phyloP scores from a whole-genome alignment of 2,888 invertebrate species.

The Ichneumoninae sp. region DNA sequence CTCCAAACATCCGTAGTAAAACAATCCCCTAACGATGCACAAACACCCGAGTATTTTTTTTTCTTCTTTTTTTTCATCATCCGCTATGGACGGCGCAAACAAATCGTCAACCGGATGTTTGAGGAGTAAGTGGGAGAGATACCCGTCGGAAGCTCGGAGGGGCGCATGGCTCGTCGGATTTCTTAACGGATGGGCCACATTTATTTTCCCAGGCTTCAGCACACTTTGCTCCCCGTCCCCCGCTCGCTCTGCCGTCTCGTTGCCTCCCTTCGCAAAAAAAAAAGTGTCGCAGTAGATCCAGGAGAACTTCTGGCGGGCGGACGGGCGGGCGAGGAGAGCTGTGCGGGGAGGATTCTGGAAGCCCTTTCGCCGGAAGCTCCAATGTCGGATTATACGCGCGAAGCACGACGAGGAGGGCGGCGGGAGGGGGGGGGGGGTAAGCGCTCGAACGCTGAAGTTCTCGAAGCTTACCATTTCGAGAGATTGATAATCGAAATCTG shows the following conservation, averaged over 20 bases:
- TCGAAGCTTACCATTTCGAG: slow-evolving; percentile 7
- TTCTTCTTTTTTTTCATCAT: background rate
- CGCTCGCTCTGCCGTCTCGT: background rate
- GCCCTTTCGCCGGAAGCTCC: slow-evolving; percentile 36
- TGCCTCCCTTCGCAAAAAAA: background rate
- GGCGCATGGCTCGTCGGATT: slow-evolving; percentile 41
- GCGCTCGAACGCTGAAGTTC: background rate
- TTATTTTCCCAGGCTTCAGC: slow-evolving; percentile 53
- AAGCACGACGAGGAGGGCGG: background rate
- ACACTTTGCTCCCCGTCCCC: background rate
- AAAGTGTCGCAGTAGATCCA: background rate
- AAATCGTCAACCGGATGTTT: slow-evolving; percentile 54
- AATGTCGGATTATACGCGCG: slow-evolving; percentile 31
- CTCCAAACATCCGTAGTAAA: slow-evolving; percentile 6
- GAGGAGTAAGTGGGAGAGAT: slow-evolving; percentile 28
- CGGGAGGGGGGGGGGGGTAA: background rate
- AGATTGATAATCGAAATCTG: slow-evolving; percentile 61
- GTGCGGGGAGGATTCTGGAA: slow-evolving; percentile 10
- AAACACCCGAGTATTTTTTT: slow-evolving; percentile 33
- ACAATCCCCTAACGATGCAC: slow-evolving; percentile 48
- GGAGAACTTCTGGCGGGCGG: background rate
- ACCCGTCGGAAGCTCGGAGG: slow-evolving; percentile 20
- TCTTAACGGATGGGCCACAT: slow-evolving; percentile 60
- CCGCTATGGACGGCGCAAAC: slow-evolving; percentile 35
- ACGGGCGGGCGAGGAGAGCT: background rate